Evolutionary conservation across 2,888 invertebrate species (phyloP), one percentile per base, ranked within the genome.

Genomic region (Rhingia campestris): DNA sequence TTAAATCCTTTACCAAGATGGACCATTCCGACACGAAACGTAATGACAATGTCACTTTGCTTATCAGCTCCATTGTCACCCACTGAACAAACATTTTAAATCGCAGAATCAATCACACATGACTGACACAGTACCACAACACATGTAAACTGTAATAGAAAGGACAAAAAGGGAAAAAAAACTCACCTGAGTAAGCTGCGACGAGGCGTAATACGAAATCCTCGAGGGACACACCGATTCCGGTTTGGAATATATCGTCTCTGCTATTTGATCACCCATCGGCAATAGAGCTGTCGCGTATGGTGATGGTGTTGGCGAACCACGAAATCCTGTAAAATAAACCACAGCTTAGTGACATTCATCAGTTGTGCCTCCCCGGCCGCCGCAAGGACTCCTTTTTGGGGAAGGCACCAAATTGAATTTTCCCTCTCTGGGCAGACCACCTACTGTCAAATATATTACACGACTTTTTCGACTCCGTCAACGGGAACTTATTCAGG

Each of bases 131-230:
- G 41, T 9, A 9, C 41, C 10, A 7, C 9, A 7, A 41, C 10
- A 9, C 9, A 41, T 22, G 22, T 22, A 22, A 22, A 9, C 41
- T 41, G 9, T 41, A 9, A 6, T 41, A 4, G 10, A 41, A 6
- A 41, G 10, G 10, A 9, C 10, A 2, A 49, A 7, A 30, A 5
- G 3, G 22, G 2, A 30, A 53, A 47, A 45, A 56, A 49, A 82
- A 89, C 92, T 92, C 86, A 95, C 93, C 88, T 95, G 94, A 86
- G 95, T 95, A 86, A 95, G 93, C 89, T 95, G 95, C 14, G 95
- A 95, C n/a, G 95, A 95, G 10, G 96, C 95, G 91, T 96, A 96
- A 92, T 96, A 96, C 22, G 95, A 95, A 63, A 95, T 94, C 88
- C 93, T 92, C 86, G 93, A 93, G 82, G 93, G 93, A 88, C 92